phyloP scores from a whole-genome alignment of 1,140 invertebrate genomes.

The Drosophila pseudoananassae region DNA sequence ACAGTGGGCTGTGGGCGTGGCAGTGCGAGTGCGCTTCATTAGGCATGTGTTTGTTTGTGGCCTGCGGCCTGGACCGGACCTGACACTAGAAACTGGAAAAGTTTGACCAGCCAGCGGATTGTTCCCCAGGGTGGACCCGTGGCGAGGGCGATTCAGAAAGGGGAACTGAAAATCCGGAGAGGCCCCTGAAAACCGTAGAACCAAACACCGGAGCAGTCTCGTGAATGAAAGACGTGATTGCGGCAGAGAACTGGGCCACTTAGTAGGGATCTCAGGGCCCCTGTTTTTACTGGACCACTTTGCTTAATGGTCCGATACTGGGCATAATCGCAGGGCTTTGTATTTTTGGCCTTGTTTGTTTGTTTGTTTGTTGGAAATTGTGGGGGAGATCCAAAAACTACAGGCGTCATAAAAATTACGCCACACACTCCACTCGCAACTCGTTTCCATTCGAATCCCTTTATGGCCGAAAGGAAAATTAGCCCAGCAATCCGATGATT shows the following conservation, averaged over 20 bases:
- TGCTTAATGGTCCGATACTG: conserved; percentile 29
- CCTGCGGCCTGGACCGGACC: conserved; percentile 34
- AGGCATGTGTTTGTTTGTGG: conserved; percentile 46
- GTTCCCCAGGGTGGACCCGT: conserved; percentile 12
- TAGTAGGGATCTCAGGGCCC: background rate
- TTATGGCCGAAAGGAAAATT: conserved; percentile 16
- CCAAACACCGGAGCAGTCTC: background rate
- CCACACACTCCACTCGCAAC: background rate
- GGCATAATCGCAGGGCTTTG: conserved; percentile 13
- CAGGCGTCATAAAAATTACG: conserved; percentile 20
- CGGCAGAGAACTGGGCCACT: background rate
- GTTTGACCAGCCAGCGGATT: conserved; percentile 37
- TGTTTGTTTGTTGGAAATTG: conserved; percentile 6
- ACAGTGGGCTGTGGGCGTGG: background rate
- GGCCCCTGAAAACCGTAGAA: background rate
- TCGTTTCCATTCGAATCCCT: conserved; percentile 12
- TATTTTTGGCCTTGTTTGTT: background rate
- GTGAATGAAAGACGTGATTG: background rate
- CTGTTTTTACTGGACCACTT: conserved; percentile 15
- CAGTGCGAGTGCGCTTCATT: conserved; percentile 33
- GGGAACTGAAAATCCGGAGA: background rate
- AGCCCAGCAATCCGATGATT: background rate
- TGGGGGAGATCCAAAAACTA: conserved; percentile 9
- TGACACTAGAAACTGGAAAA: conserved; percentile 33
- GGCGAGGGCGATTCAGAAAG: background rate